These are phyloP conservation scores for Isurus oxyrinchus DNA, from an alignment of 2,113 vertebrate species.

Conservation along the genomic window DNA sequence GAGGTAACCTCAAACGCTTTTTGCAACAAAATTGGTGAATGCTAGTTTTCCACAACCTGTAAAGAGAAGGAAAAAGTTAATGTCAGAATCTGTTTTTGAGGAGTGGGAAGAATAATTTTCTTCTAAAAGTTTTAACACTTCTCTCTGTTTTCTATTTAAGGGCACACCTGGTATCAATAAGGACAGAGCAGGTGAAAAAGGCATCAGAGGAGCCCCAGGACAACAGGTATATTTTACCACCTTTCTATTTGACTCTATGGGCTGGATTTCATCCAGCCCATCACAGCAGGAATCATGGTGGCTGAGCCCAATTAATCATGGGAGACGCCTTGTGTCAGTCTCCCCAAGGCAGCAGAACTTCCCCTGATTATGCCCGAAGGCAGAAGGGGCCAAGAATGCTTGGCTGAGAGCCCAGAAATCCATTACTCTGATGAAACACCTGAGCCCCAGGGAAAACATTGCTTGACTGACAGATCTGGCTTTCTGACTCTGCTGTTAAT, in stretches of 20 bases:
- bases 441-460: no score
- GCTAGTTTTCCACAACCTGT: background rate
- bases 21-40: background rate
- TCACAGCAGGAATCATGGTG: no score
- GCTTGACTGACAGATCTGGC: no score
- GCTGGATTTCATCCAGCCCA: background rate
- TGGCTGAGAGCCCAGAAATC: no score
- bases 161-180: constrained; percentile 40
- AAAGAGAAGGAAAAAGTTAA: background rate
- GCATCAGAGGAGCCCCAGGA: constrained; percentile 41
- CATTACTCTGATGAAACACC: no score
- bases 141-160: constrained; percentile 36
- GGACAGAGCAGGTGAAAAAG: constrained; percentile 38
- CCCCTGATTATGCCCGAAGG: background rate
- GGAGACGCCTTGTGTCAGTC: background rate
- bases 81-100: background rate
- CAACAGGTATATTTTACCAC: constrained; percentile 39
- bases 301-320: background rate
- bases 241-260: background rate
- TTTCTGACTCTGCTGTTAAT: no score
- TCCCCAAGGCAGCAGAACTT: background rate
- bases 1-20: background rate
- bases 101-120: background rate
- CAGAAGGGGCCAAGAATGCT: background rate
- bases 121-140: background rate